phyloP scores from a whole-genome alignment of 1,140 invertebrate genomes.

The Diachasmimorpha longicaudata region DNA sequence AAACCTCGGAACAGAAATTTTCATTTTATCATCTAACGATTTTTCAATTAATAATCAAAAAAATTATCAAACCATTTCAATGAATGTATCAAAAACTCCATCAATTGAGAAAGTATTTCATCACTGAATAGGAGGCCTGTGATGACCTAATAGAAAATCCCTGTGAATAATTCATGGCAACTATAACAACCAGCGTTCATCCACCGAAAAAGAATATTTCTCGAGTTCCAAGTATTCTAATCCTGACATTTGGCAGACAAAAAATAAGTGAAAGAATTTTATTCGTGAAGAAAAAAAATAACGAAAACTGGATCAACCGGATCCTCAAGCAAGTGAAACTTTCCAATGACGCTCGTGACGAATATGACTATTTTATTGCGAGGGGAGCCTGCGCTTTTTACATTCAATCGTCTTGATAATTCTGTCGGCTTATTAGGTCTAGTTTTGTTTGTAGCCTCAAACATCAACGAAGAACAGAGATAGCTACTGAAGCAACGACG shows the following conservation, averaged over 20 bases:
- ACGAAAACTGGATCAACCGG: constrained; percentile 44
- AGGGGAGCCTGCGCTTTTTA: neutral
- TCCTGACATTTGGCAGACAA: neutral
- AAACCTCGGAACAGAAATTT: too few relatives aligned
- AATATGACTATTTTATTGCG: constrained; percentile 37
- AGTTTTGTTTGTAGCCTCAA: neutral
- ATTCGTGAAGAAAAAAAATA: neutral
- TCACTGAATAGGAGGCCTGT: neutral
- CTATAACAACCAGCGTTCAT: neutral
- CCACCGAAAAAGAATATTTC: neutral
- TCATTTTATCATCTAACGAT: too few relatives aligned
- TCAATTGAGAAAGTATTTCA: neutral
- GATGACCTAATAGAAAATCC: neutral
- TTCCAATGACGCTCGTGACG: constrained; percentile 8
- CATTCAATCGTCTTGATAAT: neutral
- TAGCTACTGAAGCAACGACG: neutral
- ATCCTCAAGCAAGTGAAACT: constrained; percentile 23
- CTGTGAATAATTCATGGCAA: neutral
- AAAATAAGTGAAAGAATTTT: neutral
- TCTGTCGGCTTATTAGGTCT: neutral
- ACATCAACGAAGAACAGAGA: neutral
- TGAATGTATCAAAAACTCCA: too few relatives aligned
- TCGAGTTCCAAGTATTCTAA: neutral
- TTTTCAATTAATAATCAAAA: too few relatives aligned
- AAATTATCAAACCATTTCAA: too few relatives aligned